Evolutionary conservation across 2,888 invertebrate genomes (phyloP).

Genomic region (Eristalinus aeneus): DNA sequence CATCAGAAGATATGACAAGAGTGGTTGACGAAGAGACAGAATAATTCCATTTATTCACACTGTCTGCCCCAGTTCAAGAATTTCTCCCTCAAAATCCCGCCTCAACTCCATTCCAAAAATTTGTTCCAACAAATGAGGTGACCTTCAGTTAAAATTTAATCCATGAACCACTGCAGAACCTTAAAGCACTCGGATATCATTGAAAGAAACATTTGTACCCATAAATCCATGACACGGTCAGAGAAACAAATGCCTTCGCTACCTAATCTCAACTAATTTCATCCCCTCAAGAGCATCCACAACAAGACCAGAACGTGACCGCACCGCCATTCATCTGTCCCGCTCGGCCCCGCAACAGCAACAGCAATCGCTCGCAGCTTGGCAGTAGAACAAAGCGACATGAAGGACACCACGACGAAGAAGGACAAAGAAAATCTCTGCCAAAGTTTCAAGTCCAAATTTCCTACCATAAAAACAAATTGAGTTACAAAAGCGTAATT

Average conservation of each 20-base stretch:
- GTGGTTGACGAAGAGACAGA: too few species aligned
- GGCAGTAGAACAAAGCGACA: background rate
- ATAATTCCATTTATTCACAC: too few species aligned
- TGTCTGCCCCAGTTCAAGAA: too few species aligned
- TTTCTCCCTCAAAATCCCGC: too few species aligned
- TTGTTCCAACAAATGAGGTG: too few species aligned
- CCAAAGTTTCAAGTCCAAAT: slow-evolving; percentile 65
- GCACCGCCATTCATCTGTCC: background rate
- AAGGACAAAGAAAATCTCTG: slow-evolving; percentile 50
- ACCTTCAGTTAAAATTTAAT: background rate
- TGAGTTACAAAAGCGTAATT: slow-evolving; percentile 71
- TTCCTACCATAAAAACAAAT: slow-evolving; percentile 65
- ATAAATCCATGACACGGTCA: slow-evolving; percentile 37
- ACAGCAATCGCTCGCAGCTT: background rate
- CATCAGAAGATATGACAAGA: too few species aligned
- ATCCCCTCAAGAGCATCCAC: slow-evolving; percentile 37
- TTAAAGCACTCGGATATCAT: background rate
- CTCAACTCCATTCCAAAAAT: too few species aligned
- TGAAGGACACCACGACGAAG: slow-evolving; percentile 2
- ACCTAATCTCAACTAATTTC: slow-evolving; percentile 61
- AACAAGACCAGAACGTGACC: slow-evolving; percentile 30
- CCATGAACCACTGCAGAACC: background rate
- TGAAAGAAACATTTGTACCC: background rate
- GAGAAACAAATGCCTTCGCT: slow-evolving; percentile 46
- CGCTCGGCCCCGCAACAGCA: too few species aligned